Base-by-base conservation (phyloP, 2,113 vertebrate genomes). In the Callocephalon fimbriatum region DNA sequence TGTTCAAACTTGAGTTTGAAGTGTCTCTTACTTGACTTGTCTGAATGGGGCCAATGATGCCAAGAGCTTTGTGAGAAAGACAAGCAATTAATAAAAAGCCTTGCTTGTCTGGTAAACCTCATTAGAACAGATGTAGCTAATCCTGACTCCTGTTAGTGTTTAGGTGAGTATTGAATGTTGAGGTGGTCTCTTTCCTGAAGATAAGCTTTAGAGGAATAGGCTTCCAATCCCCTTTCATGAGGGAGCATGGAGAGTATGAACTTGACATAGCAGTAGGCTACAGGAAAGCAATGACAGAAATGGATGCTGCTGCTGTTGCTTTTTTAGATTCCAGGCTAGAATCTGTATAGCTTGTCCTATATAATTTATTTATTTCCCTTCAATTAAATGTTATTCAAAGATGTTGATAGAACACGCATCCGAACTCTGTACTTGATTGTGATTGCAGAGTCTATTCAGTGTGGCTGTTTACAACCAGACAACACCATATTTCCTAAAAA, bases 361-460 rank as follows among this genome's bases (percentile, higher is more conserved):
- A 4, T 37, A n/a, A 71, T 40, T 88, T 63, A 21, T 44, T 75
- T 78, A 4, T 63, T 68, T 91, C 25, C 54, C 16, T 90, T 88
- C n/a, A 50, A 1, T 62, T 17, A 21, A 1, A 0, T 59, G 9
- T 10, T 42, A 5, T 47, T 88, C 17, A n/a, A 27, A 71, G 16
- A 7, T 35, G 5, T 37, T 62, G 26, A 23, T 31, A 67, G 42
- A 63, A 59, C 53, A 40, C 19, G 23, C 0, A 1, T 2, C 2
- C n/a, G 31, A 54, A 48, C 16, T 76, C 59, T 65, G 15, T 42
- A 25, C 22, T 38, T 87, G 26, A 35, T 7, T 51, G 40, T 37
- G 50, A 66, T 22, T 51, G 50, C 14, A 17, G 25, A 37, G 9
- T 71, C 31, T 87, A 2, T 59, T 80, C 54, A 51, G 27, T 38